phyloP scores from a whole-genome alignment of 2,797 vertebrate species.

The Lagocephalus sceleratus region DNA sequence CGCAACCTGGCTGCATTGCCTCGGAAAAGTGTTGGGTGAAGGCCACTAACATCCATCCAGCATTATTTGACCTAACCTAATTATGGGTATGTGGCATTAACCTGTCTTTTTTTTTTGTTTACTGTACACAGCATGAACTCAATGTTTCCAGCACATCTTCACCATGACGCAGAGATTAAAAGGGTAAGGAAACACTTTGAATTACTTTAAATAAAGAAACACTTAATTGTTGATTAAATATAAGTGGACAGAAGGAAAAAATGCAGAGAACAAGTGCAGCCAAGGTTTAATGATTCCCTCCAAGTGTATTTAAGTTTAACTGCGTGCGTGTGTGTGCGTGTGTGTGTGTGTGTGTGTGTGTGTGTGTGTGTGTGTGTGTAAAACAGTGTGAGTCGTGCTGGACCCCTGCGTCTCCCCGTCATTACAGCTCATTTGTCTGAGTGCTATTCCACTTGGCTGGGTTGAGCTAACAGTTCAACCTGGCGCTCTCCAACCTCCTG shows the following conservation, averaged over 20 bases:
- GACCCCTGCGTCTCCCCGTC: conserved; percentile 61
- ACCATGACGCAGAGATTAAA: too few species aligned
- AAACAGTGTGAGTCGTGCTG: conserved; percentile 44
- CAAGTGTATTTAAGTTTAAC: conserved; percentile 39
- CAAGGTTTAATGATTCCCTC: conserved; percentile 27
- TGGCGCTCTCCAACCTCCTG: conserved; percentile 48
- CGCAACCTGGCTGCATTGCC: conserved; percentile 45
- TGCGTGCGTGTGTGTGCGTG: conserved; percentile 13
- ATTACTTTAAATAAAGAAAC: conserved; percentile 7
- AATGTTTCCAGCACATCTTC: neutral
- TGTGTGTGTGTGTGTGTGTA: conserved; percentile 7
- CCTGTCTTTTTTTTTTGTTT: too few species aligned
- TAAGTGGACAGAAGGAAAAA: conserved; percentile 30
- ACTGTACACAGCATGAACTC: too few species aligned
- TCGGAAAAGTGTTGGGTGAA: conserved; percentile 14
- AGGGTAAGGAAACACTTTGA: too few species aligned
- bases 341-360: conserved; percentile 7
- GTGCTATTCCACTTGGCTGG: conserved; percentile 71
- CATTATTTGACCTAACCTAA: too few species aligned
- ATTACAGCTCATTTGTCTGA: conserved; percentile 75
- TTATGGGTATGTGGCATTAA: too few species aligned
- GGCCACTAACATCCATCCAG: conserved; percentile 2
- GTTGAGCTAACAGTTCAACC: conserved; percentile 70
- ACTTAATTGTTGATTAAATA: conserved; percentile 34
- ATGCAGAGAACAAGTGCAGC: conserved; percentile 2